Conservation (phyloP, 2,797 vertebrate species). For the Prunella strophiata region DNA sequence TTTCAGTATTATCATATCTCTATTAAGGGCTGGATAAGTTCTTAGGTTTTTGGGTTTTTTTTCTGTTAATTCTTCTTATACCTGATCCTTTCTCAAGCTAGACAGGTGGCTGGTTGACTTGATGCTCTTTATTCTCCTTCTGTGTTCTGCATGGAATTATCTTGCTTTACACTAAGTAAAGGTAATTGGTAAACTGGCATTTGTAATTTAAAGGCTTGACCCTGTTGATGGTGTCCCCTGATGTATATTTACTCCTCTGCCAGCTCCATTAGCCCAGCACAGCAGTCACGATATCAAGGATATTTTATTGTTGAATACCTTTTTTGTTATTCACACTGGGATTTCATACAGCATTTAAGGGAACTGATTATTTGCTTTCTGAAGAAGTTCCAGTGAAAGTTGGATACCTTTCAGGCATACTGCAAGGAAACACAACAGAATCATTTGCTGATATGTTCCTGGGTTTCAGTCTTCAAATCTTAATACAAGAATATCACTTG, state of each 20-base stretch:
- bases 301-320: not conserved
- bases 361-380: not conserved
- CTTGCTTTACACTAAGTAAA: not conserved
- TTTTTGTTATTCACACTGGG: not conserved
- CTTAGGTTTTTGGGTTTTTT: rapidly evolving
- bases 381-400: not conserved
- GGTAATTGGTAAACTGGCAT: not conserved
- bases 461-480: not conserved
- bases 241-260: not conserved
- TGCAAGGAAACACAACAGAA: not conserved
- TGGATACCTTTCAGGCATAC: not conserved
- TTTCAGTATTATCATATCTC: not conserved
- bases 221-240: not conserved
- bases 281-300: not conserved
- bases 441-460: not conserved
- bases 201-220: not conserved
- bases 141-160: not conserved
- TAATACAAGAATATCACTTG: not conserved
- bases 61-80: not conserved
- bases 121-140: not conserved
- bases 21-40: not conserved
- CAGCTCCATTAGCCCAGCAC: not conserved
- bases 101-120: not conserved
- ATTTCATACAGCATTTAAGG: not conserved
- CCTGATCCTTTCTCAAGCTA: not conserved